Evolutionary conservation across 2,113 vertebrate species (phyloP), one percentile per base, ranked within the genome.

Genomic region (Sturnus vulgaris): DNA sequence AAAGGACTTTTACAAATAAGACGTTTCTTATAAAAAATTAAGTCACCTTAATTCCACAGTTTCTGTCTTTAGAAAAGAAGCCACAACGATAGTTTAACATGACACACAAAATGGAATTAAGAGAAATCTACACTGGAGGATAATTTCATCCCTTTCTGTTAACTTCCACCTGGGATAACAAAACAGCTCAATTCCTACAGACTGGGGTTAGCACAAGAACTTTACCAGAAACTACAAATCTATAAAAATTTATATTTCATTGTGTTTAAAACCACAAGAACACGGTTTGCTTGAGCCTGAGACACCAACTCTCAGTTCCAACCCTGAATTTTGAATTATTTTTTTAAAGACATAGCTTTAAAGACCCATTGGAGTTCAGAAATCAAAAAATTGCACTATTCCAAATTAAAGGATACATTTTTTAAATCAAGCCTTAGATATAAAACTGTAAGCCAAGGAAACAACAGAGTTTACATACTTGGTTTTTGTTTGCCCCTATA

Each of bases 31-130:
- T 98, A 96, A 97, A 99, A 99, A 99, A 98, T 98, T 97, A 99
- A 98, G 98, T 98, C 98, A 98, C 98, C 98, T 99, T 98, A 98
- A 98, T 98, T 99, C 98, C 98, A 99, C 98, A 98, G 98, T 98
- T 98, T 98, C 97, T 98, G 96, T 98, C 98, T 98, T 99, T 98
- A 99, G 98, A 99, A 99, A 98, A 99, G 98, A 98, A 98, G 98
- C 98, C 98, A 99, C 98, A 96, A 99, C 98, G 95, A 98, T 97
- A 98, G 98, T 97, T 98, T 98, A 99, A 98, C 97, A 96, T 98
- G 97, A 98, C 98, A 98, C 99, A 99, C 98, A 98, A 98, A 98
- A 98, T 98, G 97, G 97, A 98, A 98, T 98, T 97, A 97, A 98
- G 97, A 97, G 97, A 97, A 98, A 96, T 96, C 96, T 97, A 98